These are phyloP conservation scores for Lagenorhynchus albirostris DNA, from an alignment of 2,113 vertebrate species.

Conservation along the genomic window DNA sequence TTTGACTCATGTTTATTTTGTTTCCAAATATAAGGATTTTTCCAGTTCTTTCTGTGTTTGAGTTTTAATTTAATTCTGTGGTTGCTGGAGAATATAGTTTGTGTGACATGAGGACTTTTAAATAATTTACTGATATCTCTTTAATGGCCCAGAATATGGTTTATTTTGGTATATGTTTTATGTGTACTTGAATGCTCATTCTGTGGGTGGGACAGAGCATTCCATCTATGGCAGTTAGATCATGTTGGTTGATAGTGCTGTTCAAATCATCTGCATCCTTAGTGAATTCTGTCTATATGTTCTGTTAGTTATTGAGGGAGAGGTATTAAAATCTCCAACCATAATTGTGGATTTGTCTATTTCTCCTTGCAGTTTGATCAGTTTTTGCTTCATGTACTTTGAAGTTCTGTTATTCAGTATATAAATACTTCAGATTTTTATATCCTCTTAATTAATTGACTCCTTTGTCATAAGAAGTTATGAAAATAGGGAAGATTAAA, in stretches of 20 bases:
- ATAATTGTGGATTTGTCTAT: neutral
- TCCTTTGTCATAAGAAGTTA: neutral
- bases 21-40: neutral
- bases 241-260: neutral
- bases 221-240: accelerated
- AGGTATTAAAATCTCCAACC: neutral
- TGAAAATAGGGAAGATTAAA: too few relatives aligned
- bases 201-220: neutral
- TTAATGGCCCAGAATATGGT: neutral
- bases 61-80: neutral
- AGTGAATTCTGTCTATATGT: neutral
- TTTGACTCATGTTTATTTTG: neutral
- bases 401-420: neutral
- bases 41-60: neutral
- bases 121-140: neutral
- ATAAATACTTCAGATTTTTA: neutral
- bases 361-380: neutral
- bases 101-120: neutral
- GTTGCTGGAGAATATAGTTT: neutral
- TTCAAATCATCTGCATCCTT: neutral
- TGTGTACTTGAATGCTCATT: neutral
- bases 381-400: neutral
- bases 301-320: neutral
- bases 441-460: neutral
- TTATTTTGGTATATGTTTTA: neutral